Conservation (phyloP, 2,797 vertebrate genomes). For the Coreius guichenoti region DNA sequence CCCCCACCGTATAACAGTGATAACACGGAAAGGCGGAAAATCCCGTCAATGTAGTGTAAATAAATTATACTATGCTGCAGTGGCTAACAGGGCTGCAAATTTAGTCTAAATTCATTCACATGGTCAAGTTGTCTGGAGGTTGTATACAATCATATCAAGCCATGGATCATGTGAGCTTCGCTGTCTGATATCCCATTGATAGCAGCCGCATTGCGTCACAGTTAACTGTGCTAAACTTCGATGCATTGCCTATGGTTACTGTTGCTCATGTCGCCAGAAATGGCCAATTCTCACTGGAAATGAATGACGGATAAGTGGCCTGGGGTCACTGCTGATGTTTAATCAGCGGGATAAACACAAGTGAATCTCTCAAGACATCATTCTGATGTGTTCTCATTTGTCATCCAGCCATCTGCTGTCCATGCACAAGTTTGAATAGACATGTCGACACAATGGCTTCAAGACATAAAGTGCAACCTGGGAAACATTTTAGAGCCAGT, state of each 20-base stretch:
- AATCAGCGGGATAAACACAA: conserved; percentile 20
- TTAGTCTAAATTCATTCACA: rapidly evolving
- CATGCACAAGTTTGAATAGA: conserved; percentile 44
- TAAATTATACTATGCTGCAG: not conserved
- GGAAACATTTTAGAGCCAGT: not conserved
- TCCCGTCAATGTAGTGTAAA: not conserved
- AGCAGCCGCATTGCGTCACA: not conserved
- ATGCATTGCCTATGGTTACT: not conserved
- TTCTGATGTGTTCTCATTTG: conserved; percentile 7
- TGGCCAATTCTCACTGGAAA: not conserved
- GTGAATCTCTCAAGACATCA: not conserved
- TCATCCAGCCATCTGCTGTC: conserved; percentile 58
- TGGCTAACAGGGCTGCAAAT: not conserved
- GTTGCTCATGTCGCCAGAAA: conserved; percentile 19
- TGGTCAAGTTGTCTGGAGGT: not conserved
- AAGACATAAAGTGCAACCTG: conserved; percentile 36
- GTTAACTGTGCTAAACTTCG: not conserved
- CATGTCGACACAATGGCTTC: conserved; percentile 36
- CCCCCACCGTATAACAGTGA: no score
- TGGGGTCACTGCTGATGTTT: conserved; percentile 11
- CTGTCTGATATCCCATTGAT: not conserved
- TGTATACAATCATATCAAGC: not conserved
- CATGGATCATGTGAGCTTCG: not conserved
- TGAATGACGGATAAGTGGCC: not conserved
- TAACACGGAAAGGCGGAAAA: no score